Conservation (phyloP, 2,888 invertebrate species). For the Lepeophtheirus nordmannii region DNA sequence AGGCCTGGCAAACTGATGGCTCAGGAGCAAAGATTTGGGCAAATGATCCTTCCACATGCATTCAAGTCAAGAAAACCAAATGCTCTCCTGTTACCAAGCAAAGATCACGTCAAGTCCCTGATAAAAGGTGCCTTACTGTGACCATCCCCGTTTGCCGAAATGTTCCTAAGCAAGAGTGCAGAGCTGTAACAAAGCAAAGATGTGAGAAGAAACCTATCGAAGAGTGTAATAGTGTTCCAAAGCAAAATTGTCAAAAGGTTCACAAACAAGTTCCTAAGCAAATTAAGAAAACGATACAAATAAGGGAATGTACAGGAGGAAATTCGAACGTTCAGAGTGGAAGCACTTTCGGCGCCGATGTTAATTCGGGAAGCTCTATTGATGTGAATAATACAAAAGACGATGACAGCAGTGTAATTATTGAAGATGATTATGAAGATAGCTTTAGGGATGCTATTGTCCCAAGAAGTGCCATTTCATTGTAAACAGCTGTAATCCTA, state of each 20-base stretch:
- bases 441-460: neutral
- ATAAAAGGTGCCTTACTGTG: neutral
- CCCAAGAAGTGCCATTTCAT: neutral
- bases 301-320: neutral
- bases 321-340: neutral
- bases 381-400: neutral
- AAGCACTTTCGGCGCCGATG: too few species aligned
- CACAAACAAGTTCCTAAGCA: slow-evolving; percentile 1
- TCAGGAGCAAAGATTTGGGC: neutral
- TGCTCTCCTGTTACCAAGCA: slow-evolving; percentile 1
- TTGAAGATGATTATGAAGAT: neutral
- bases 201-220: neutral
- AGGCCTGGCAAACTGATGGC: neutral
- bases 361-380: neutral
- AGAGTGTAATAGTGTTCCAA: neutral
- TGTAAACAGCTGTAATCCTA: neutral
- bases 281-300: neutral
- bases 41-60: neutral
- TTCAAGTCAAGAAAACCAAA: neutral
- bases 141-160: neutral
- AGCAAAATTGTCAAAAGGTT: neutral
- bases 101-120: neutral
- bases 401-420: neutral
- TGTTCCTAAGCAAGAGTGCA: neutral
- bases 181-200: neutral